These are phyloP conservation scores for Melanotaenia parkinsoni DNA, from an alignment of 2,797 vertebrate species.

Conservation along the genomic window DNA sequence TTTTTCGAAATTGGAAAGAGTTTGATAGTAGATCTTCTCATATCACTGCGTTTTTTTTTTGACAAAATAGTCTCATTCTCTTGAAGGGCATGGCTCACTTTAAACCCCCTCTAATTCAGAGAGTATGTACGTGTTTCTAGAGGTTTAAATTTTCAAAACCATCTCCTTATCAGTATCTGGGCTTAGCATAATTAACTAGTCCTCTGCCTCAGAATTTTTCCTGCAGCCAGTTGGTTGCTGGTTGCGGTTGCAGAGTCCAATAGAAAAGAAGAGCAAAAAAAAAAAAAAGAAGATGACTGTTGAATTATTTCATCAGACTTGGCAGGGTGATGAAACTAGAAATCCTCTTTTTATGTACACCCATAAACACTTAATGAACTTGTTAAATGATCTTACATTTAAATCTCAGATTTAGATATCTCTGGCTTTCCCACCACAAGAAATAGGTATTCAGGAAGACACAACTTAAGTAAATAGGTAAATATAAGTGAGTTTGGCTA, in stretches of 20 bases:
- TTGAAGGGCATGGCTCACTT: constrained; percentile 22
- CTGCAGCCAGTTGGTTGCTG: constrained; percentile 38
- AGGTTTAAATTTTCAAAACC: constrained; percentile 52
- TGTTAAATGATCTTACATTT: background rate
- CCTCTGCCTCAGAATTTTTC: constrained; percentile 42
- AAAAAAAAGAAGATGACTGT: background rate
- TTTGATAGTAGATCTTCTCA: constrained; percentile 33
- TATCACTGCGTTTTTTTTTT: constrained; percentile 17
- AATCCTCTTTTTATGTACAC: constrained; percentile 28
- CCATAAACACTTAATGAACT: constrained; percentile 8
- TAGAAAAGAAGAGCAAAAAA: constrained; percentile 4
- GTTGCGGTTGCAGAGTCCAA: constrained; percentile 24
- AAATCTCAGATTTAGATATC: background rate
- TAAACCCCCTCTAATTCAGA: constrained; percentile 18
- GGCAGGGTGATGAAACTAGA: constrained; percentile 40
- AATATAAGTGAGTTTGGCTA: background rate
- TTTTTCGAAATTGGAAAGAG: constrained; percentile 21
- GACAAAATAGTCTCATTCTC: constrained; percentile 33
- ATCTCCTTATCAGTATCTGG: constrained; percentile 64
- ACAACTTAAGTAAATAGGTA: constrained; percentile 1
- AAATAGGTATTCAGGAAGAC: background rate
- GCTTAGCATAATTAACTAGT: constrained; percentile 76
- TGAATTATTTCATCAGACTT: constrained; percentile 48
- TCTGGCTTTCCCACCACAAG: background rate
- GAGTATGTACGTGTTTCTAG: constrained; percentile 34